Conservation (phyloP, 1,140 invertebrate genomes). For the Caenorhabditis briggsae region DNA sequence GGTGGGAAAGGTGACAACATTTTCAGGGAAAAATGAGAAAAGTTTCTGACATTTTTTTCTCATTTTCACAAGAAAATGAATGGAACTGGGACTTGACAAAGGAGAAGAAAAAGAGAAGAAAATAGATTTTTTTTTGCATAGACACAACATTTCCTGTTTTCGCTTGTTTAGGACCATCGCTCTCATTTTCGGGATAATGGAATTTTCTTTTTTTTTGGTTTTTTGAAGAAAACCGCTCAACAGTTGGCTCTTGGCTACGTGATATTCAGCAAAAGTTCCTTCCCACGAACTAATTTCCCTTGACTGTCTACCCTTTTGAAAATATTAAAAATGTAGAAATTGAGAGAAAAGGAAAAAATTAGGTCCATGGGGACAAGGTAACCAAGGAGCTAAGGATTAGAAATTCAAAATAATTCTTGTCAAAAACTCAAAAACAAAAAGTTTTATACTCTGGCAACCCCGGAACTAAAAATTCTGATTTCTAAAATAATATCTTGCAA, state of each 20-base stretch:
- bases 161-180: background rate
- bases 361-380: too few species aligned
- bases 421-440: too few species aligned
- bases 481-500: background rate
- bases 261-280: background rate
- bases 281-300: too few species aligned
- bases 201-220: background rate
- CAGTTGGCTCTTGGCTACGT: background rate
- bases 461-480: background rate
- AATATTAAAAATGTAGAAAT: too few species aligned
- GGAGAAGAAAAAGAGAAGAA: too few species aligned
- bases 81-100: too few species aligned
- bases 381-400: too few species aligned
- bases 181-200: slow-evolving; percentile 28
- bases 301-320: too few species aligned
- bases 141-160: slow-evolving; percentile 27
- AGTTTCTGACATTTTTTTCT: slow-evolving; percentile 7
- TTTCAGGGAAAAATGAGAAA: slow-evolving; percentile 9
- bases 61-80: too few species aligned
- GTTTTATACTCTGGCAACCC: background rate
- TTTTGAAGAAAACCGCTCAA: background rate
- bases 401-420: too few species aligned
- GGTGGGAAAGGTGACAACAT: background rate
- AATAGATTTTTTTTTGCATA: background rate
- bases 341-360: too few species aligned